A percentile compares a stretch with the other conserved stretches of the same genome.
These are phyloP conservation scores for Dolomedes plantarius DNA, from an alignment of 2,888 invertebrate species.

Conservation along the genomic window DNA sequence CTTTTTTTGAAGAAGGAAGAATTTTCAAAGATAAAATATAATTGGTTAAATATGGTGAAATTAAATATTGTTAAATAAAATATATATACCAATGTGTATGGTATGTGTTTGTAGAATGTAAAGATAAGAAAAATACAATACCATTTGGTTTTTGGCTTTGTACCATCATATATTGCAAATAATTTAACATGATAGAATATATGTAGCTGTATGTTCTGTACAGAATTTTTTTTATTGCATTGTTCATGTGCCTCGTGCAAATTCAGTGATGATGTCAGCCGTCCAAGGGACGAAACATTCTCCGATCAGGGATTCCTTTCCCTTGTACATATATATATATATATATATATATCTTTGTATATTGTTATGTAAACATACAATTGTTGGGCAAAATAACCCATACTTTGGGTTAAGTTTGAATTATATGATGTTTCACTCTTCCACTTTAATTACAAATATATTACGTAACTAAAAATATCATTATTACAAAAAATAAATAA, in stretches of 20 bases:
- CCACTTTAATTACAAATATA: background rate
- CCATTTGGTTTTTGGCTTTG: too few species aligned
- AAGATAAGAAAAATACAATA: too few species aligned
- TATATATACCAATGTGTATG: too few species aligned
- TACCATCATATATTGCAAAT: too few species aligned
- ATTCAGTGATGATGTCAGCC: slow-evolving; percentile 3
- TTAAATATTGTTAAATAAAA: too few species aligned
- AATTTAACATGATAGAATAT: too few species aligned
- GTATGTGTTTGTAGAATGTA: too few species aligned
- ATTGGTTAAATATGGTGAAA: too few species aligned
- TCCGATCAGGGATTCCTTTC: slow-evolving; percentile 7
- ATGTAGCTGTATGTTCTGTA: background rate
- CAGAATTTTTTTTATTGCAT: background rate
- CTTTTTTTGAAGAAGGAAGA: too few species aligned
- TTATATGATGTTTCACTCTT: background rate
- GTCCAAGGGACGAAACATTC: slow-evolving; percentile 18
- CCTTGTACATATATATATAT: background rate
- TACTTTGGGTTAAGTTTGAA: background rate
- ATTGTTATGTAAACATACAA: background rate
- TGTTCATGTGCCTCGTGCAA: slow-evolving; percentile 1
- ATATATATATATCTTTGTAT: background rate
- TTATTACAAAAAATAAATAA: too few species aligned
- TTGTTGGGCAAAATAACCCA: slow-evolving; percentile 5
- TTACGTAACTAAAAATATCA: too few species aligned
- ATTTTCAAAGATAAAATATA: too few species aligned